Evolutionary conservation across 1,140 invertebrate species (phyloP).

Genomic region (Drosophila arawakana): DNA sequence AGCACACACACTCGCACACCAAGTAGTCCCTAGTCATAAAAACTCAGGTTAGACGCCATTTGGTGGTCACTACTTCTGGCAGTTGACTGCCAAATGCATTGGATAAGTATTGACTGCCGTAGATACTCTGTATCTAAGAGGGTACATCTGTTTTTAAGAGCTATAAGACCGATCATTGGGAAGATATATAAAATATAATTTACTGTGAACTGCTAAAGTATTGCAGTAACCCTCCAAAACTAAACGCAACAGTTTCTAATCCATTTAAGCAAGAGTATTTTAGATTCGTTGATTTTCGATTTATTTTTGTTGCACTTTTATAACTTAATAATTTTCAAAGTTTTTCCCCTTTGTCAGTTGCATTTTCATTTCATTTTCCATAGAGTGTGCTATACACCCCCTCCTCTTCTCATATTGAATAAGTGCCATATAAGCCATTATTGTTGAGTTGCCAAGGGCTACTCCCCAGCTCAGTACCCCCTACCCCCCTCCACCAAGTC

Average conservation of each 20-base stretch:
- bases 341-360: constrained; percentile 37
- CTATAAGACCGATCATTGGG: too few relatives aligned
- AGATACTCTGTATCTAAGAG: background rate
- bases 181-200: too few relatives aligned
- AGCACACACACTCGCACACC: background rate
- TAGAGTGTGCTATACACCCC: constrained; percentile 26
- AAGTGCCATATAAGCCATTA: constrained; percentile 37
- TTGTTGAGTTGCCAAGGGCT: constrained; percentile 35
- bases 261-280: background rate
- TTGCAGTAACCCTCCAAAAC: too few relatives aligned
- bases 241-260: too few relatives aligned
- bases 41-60: constrained; percentile 23
- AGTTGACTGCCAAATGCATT: constrained; percentile 33
- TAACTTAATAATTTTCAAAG: constrained; percentile 51
- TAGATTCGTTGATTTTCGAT: background rate
- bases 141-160: background rate
- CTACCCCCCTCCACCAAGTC: background rate
- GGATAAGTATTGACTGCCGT: constrained; percentile 1
- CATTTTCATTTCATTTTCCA: constrained; percentile 31
- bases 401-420: constrained; percentile 15
- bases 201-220: too few relatives aligned
- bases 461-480: background rate
- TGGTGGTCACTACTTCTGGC: constrained; percentile 23
- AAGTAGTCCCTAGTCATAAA: constrained; percentile 21
- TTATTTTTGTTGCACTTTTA: constrained; percentile 32